A percentile compares a stretch with the other conserved stretches of the same genome.
Conservation (phyloP, 2,888 invertebrate species). For the Agonum fuliginosum region DNA sequence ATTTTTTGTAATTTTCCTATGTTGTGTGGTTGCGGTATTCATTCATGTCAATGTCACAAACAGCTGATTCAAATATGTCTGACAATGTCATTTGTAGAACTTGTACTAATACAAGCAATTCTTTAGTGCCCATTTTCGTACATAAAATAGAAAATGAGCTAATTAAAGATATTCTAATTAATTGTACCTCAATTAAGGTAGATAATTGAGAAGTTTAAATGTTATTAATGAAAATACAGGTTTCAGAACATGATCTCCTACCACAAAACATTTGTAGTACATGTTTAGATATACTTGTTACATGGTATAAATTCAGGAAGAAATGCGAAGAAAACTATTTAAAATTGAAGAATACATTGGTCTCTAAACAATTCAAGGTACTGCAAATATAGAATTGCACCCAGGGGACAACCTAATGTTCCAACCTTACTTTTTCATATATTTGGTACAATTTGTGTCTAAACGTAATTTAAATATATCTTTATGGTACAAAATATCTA, state of each 20-base stretch:
- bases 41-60: conserved; percentile 17
- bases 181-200: conserved; percentile 42
- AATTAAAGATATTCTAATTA: conserved; percentile 32
- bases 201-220: neutral
- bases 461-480: too few relatives aligned
- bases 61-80: conserved; percentile 19
- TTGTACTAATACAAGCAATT: neutral
- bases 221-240: conserved; percentile 9
- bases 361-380: neutral
- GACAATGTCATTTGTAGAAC: conserved; percentile 10
- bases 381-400: neutral
- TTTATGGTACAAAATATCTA: too few relatives aligned
- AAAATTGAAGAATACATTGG: conserved; percentile 2
- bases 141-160: conserved; percentile 27
- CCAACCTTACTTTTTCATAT: too few relatives aligned
- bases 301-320: conserved; percentile 31
- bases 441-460: too few relatives aligned
- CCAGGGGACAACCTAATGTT: neutral
- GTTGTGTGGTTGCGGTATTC: too few relatives aligned
- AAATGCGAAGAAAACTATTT: conserved; percentile 32
- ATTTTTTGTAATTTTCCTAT: neutral
- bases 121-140: conserved; percentile 22
- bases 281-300: conserved; percentile 44
- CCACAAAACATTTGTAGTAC: conserved; percentile 35
- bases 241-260: conserved; percentile 24